Evolutionary conservation across 92 coral and sea anemone species (phyloP).

Genomic region (Siderastrea radians): DNA sequence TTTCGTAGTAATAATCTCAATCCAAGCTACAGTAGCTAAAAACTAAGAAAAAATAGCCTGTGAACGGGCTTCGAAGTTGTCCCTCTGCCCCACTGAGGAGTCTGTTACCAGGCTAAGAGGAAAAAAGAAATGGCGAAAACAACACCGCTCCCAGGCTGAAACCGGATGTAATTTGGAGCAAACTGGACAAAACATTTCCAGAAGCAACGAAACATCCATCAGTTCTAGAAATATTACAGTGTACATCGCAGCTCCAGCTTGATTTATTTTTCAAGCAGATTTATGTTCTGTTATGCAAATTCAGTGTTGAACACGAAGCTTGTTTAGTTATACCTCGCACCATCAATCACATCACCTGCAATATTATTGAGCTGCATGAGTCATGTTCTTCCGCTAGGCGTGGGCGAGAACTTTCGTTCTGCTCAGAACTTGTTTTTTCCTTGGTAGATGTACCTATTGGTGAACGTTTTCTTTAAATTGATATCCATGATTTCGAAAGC

Average conservation of each 20-base stretch:
- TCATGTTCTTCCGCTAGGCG: slow-evolving; percentile 48
- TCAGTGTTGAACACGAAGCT: background rate
- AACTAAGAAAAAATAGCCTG: too few relatives aligned
- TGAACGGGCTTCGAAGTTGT: too few relatives aligned
- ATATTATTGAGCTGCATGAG: slow-evolving; percentile 13
- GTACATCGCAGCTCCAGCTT: background rate
- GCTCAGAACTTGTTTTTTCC: slow-evolving; percentile 40
- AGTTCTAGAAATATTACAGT: background rate
- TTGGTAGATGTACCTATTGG: background rate
- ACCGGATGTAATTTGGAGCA: slow-evolving; percentile 30
- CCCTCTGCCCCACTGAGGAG: background rate
- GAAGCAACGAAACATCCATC: background rate
- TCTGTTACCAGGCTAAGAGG: background rate
- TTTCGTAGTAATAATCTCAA: too few relatives aligned
- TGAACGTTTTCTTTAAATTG: background rate
- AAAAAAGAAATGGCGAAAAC: background rate
- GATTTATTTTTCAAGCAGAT: background rate
- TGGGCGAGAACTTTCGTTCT: slow-evolving; percentile 38
- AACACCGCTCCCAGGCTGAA: slow-evolving; percentile 6
- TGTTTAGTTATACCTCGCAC: background rate
- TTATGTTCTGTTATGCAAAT: background rate
- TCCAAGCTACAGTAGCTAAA: too few relatives aligned
- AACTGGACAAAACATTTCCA: background rate
- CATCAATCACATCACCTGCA: slow-evolving; percentile 31
- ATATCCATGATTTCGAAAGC: background rate